These are phyloP conservation scores for Cheilosia soror DNA, from an alignment of 2,888 invertebrate species.

Conservation along the genomic window DNA sequence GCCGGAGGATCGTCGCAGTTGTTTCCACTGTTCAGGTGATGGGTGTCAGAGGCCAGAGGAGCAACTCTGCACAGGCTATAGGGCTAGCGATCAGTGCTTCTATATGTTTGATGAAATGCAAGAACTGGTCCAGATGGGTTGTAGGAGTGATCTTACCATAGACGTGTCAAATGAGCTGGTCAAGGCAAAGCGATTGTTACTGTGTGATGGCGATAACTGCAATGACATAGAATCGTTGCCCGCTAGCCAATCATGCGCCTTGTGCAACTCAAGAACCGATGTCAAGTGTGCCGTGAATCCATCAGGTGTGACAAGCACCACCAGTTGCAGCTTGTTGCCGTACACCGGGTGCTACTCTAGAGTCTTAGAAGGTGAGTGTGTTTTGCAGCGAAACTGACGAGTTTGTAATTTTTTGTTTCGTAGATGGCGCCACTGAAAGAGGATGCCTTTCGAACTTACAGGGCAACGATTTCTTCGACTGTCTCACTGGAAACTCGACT, in stretches of 20 bases:
- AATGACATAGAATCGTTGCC: slow-evolving; percentile 78
- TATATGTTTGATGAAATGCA: slow-evolving; percentile 79
- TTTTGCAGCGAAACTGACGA: no score
- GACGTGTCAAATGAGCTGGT: slow-evolving; percentile 77
- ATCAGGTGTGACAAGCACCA: slow-evolving; percentile 61
- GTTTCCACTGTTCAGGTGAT: slow-evolving; percentile 78
- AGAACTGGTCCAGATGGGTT: slow-evolving; percentile 77
- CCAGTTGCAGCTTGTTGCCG: slow-evolving; percentile 76
- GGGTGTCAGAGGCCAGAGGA: slow-evolving; percentile 77
- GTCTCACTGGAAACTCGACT: slow-evolving; percentile 78
- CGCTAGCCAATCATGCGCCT: slow-evolving; percentile 75
- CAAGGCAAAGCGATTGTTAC: slow-evolving; percentile 77
- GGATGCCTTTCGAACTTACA: slow-evolving; percentile 80
- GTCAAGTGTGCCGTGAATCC: slow-evolving; percentile 78
- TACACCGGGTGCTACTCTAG: slow-evolving; percentile 80
- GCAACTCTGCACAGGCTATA: slow-evolving; percentile 77
- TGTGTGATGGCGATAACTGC: slow-evolving; percentile 79
- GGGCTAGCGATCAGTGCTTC: slow-evolving; percentile 79
- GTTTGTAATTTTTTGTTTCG: background rate
- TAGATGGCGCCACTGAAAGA: slow-evolving; percentile 81
- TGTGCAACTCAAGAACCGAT: slow-evolving; percentile 81
- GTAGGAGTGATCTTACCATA: slow-evolving; percentile 79
- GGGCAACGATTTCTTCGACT: slow-evolving; percentile 79
- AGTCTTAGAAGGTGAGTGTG: slow-evolving; percentile 73
- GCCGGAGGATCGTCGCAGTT: slow-evolving; percentile 77